Evolutionary conservation across 2,888 invertebrate species (phyloP).

Genomic region (Philhelius pedissequus): DNA sequence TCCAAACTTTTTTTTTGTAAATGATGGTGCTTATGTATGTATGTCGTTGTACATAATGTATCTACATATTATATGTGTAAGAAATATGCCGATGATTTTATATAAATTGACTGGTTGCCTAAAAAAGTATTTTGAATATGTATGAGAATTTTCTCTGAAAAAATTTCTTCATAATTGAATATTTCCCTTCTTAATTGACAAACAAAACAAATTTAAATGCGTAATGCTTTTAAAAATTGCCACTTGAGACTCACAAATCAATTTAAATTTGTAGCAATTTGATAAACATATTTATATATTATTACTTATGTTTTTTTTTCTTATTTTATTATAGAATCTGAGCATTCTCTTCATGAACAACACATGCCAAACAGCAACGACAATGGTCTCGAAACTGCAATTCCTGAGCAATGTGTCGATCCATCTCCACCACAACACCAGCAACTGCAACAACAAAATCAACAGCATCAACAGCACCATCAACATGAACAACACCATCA

Average conservation of each 20-base stretch:
- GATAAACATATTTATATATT: background rate
- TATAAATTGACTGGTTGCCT: constrained; percentile 39
- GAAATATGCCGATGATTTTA: constrained; percentile 11
- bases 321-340: constrained; percentile 41
- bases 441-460: background rate
- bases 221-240: background rate
- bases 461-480: background rate
- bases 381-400: constrained; percentile 41
- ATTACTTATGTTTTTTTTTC: background rate
- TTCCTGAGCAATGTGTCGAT: constrained; percentile 53
- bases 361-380: constrained; percentile 45
- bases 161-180: background rate
- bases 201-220: background rate
- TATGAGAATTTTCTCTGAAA: background rate
- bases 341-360: constrained; percentile 57
- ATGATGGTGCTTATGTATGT: background rate
- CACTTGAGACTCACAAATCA: background rate
- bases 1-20: background rate
- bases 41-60: no score
- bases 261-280: background rate
- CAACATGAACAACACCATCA: constrained; percentile 19
- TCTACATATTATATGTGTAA: no score
- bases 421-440: constrained; percentile 21
- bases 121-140: constrained; percentile 20
- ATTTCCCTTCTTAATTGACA: constrained; percentile 33